Base-by-base conservation (phyloP, 1,140 invertebrate genomes). In the Phymorhynchus buccinoides region DNA sequence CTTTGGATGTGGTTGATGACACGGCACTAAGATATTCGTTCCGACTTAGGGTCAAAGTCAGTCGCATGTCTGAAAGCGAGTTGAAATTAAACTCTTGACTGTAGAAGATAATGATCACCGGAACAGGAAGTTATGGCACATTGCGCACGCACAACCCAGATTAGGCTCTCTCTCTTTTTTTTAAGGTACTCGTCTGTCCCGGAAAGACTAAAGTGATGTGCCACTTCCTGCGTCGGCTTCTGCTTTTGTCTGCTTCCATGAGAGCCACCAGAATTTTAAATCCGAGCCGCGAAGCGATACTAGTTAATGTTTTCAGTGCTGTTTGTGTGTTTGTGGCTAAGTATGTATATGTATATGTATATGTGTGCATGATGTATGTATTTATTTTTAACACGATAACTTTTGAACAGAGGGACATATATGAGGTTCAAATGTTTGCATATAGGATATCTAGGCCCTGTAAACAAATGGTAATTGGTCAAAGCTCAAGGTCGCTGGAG, bases 131-230 rank as follows among this genome's bases (percentile, higher is more conserved):
- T 81, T 66, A 66, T 30, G 27, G 75, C n/a, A 27, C 81, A 44
- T 44, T 71, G 66, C 66, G 81, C 81, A 44, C 44, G 66, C 81
- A 16, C 48, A 39, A 42, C 37, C 41, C 37, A 39, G n/a, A n/a
- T n/a, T n/a, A n/a, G n/a, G n/a, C n/a, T n/a, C n/a, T n/a, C n/a
- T n/a, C n/a, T 71, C 62, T 83, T 83, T 83, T 62, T 83, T 82
- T 32, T 30, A 32, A 41, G 3, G 27, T 71, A 27, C 12, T 41
- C 66, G 66, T 37, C 52, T 42, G 35, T 44, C 77, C 77, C 81
- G 81, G 81, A 83, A 83, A 73, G 81, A 41, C 81, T 73, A 73
- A n/a, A 83, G 81, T 83, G 81, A 71, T 73, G 81, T 66, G 81
- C 73, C 81, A 71, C n/a, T 83, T 83, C 66, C 81, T 83, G 81